phyloP scores from a whole-genome alignment of 2,113 vertebrate genomes.

The Chroicocephalus ridibundus region DNA sequence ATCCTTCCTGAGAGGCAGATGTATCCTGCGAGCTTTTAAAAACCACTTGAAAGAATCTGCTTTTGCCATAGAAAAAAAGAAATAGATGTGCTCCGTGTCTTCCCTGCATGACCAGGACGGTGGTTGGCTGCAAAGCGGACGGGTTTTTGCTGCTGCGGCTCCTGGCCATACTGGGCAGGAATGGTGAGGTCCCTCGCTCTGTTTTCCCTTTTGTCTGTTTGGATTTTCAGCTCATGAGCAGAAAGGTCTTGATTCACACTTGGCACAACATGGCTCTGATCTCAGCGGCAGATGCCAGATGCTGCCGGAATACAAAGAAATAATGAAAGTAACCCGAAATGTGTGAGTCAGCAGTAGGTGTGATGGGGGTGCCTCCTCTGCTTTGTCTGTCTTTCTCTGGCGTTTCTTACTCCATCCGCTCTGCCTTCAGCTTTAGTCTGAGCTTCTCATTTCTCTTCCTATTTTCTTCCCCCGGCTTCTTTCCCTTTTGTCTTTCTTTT shows the following conservation, averaged over 20 bases:
- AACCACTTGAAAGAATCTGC: not conserved
- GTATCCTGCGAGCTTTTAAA: not conserved
- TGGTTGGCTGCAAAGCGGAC: not conserved
- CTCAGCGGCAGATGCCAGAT: conserved; percentile 53
- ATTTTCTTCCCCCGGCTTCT: not conserved
- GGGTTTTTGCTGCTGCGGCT: not conserved
- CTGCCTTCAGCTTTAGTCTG: not conserved
- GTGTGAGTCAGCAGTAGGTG: conserved; percentile 58
- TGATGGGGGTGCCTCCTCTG: conserved; percentile 22
- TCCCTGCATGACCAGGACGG: rapidly evolving
- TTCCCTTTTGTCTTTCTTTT: not conserved
- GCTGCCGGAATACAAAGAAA: conserved; percentile 26
- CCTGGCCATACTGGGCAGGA: not conserved
- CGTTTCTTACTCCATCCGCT: not conserved
- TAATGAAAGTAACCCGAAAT: conserved; percentile 10
- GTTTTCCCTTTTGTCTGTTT: not conserved
- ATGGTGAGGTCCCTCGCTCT: not conserved
- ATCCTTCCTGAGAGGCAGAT: not conserved
- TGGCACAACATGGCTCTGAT: conserved; percentile 20
- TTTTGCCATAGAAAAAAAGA: not conserved
- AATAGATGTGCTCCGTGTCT: not conserved
- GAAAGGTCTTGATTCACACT: conserved; percentile 26
- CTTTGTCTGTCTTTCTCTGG: not conserved
- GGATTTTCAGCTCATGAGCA: conserved; percentile 24
- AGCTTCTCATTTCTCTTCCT: not conserved